A percentile compares a stretch with the other conserved stretches of the same genome.
phyloP scores from a whole-genome alignment of 2,113 vertebrate species.

The Elachura formosa region DNA sequence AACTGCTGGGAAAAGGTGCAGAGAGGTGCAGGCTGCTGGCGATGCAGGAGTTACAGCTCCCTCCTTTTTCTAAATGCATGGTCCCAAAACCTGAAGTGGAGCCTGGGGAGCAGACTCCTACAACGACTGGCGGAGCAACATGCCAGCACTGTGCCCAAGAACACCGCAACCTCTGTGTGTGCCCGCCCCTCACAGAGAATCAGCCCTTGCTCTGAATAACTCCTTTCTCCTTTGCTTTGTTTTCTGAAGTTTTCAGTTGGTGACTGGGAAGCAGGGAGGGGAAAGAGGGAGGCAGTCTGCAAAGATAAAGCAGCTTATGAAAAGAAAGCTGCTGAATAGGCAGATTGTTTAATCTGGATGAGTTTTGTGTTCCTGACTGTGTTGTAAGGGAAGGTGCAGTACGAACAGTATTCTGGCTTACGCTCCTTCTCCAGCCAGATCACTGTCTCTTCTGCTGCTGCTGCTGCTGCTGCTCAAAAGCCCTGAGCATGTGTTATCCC shows the following conservation, averaged over 20 bases:
- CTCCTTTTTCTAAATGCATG: not conserved
- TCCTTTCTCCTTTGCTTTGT: constrained; percentile 16
- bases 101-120: not conserved
- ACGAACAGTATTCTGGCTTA: not conserved
- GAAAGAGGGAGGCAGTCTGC: not conserved
- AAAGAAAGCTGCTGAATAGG: constrained; percentile 59
- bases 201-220: constrained; percentile 46
- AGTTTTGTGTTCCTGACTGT: constrained; percentile 25
- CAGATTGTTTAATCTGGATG: constrained; percentile 48
- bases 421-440: not conserved
- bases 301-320: constrained; percentile 42
- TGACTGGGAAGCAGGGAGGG: not conserved
- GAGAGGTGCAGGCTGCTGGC: no score
- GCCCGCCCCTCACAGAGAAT: constrained; percentile 33
- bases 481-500: not conserved
- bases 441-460: not conserved
- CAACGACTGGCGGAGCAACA: not conserved
- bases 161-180: not conserved
- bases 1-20: not conserved
- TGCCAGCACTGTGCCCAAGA: not conserved
- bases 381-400: constrained; percentile 19
- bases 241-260: constrained; percentile 31
- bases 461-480: not conserved
- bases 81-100: not conserved
- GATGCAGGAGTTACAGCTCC: not conserved